Conservation (phyloP, 2,797 vertebrate genomes). For the Sarcoramphus papa region DNA sequence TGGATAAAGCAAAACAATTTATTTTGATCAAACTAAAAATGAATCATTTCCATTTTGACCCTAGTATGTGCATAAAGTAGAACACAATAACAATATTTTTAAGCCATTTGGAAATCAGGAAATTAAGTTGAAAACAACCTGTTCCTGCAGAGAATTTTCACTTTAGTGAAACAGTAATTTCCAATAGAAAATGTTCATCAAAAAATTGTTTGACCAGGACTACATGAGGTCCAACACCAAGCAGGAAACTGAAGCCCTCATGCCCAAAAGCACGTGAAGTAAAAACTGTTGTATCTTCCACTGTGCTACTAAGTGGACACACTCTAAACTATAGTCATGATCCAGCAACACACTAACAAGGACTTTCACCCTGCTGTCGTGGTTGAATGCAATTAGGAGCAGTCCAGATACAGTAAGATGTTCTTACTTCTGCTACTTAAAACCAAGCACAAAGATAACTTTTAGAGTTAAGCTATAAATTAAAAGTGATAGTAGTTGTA, state of each 20-base stretch:
- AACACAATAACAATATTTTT: background rate
- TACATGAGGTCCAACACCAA: background rate
- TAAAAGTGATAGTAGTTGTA: background rate
- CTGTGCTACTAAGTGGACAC: background rate
- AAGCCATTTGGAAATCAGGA: background rate
- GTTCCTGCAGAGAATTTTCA: background rate
- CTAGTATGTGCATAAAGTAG: background rate
- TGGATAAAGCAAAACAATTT: background rate
- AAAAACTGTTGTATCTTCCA: background rate
- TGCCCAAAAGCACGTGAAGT: background rate
- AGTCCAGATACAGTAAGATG: background rate
- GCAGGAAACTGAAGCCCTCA: background rate
- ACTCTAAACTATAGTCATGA: background rate
- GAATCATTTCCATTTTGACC: background rate
- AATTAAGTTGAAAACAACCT: background rate
- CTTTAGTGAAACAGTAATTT: background rate
- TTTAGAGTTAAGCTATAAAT: background rate
- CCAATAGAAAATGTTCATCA: background rate
- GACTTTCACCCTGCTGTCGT: background rate
- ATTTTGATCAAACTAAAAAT: background rate
- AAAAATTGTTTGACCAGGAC: background rate
- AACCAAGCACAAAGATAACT: constrained; percentile 2
- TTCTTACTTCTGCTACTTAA: constrained; percentile 29
- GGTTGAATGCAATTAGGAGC: background rate
- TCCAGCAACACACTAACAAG: constrained; percentile 4